Percentiles rank a stretch among this genome's conserved stretches.
Evolutionary conservation across 2,113 vertebrate species (phyloP).

Genomic region (Scatophagus argus): DNA sequence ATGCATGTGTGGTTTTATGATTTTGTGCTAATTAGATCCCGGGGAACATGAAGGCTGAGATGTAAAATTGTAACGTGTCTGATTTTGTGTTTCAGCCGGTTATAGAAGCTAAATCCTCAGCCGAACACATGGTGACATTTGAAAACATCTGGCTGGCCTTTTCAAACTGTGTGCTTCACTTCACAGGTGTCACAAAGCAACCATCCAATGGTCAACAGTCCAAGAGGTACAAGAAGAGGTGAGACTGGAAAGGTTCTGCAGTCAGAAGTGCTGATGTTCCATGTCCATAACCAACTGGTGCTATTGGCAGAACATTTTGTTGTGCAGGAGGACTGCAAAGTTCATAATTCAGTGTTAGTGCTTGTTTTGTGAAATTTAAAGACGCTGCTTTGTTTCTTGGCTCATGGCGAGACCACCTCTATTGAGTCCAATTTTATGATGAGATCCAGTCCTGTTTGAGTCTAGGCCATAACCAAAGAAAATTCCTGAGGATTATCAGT

Average conservation of each 20-base stretch:
- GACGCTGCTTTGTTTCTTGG: slow-evolving; percentile 42
- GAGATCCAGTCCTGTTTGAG: slow-evolving; percentile 21
- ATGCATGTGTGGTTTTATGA: slow-evolving; percentile 53
- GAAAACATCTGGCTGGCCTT: slow-evolving; percentile 46
- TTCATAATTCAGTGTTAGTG: slow-evolving; percentile 21
- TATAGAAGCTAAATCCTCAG: slow-evolving; percentile 14
- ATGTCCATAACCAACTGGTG: not conserved
- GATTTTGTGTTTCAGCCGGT: slow-evolving; percentile 9
- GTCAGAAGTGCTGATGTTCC: not conserved
- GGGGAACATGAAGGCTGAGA: slow-evolving; percentile 38
- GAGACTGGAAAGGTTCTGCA: slow-evolving; percentile 11
- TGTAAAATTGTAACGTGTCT: slow-evolving; percentile 17
- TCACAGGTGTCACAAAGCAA: not conserved
- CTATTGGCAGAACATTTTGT: slow-evolving; percentile 36
- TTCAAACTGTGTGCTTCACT: not conserved
- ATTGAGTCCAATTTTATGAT: slow-evolving; percentile 37
- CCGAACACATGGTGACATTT: slow-evolving; percentile 51
- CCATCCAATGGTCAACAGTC: not conserved
- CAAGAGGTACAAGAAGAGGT: not conserved
- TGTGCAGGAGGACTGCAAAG: slow-evolving; percentile 20
- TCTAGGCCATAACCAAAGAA: not conserved
- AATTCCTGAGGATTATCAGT: slow-evolving; percentile 1
- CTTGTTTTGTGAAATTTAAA: slow-evolving; percentile 46
- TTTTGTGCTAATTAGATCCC: slow-evolving; percentile 64
- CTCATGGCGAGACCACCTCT: slow-evolving; percentile 19